These are phyloP conservation scores for Nasonia vitripennis DNA, from an alignment of 1,140 invertebrate genomes.

Conservation along the genomic window DNA sequence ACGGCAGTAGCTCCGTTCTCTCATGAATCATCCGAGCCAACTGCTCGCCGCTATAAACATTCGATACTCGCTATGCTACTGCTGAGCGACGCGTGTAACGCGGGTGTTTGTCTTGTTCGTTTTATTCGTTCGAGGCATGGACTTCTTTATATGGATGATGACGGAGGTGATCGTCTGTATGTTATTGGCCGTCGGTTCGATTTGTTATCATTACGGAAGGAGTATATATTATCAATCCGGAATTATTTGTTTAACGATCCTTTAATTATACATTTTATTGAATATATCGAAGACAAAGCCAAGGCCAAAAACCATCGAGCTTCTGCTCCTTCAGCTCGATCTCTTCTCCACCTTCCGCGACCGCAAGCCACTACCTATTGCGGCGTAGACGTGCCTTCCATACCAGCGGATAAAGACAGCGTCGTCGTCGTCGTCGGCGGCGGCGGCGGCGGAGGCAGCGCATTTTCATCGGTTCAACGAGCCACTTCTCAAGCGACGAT, in stretches of 20 bases:
- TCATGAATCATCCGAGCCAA: constrained; percentile 72
- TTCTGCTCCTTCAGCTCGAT: too few species aligned
- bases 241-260: too few species aligned
- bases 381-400: neutral
- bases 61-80: constrained; percentile 59
- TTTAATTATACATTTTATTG: too few species aligned
- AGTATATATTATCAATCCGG: too few species aligned
- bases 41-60: constrained; percentile 73
- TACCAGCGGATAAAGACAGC: too few species aligned
- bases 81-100: constrained; percentile 67
- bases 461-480: constrained; percentile 15
- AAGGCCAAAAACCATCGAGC: too few species aligned
- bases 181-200: neutral
- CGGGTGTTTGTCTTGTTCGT: constrained; percentile 65
- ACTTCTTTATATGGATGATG: too few species aligned
- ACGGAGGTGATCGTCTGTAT: neutral
- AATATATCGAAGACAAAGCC: too few species aligned
- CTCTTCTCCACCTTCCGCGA: too few species aligned
- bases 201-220: neutral
- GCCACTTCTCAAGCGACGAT: constrained; percentile 2
- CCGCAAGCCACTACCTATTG: neutral
- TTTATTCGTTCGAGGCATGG: constrained; percentile 33
- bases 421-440: neutral
- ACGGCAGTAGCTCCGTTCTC: constrained; percentile 46
- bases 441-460: too few species aligned